These are phyloP conservation scores for Silurus aristotelis DNA, from an alignment of 2,797 vertebrate genomes.

Conservation along the genomic window DNA sequence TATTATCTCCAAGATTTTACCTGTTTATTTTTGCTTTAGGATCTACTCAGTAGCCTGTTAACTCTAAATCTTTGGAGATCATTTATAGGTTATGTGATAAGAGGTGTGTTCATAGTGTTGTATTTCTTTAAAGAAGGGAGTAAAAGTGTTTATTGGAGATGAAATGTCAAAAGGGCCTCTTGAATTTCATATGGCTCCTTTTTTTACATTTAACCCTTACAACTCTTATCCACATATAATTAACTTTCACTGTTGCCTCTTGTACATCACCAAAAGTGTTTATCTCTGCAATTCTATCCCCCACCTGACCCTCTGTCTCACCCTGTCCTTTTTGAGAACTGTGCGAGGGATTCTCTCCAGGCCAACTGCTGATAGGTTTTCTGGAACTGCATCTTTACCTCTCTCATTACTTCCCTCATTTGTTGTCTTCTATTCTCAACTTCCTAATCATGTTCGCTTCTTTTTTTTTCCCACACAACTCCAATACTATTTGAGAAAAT, in stretches of 20 bases:
- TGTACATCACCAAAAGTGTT: constrained; percentile 52
- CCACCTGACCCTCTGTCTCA: constrained; percentile 47
- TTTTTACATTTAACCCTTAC: background rate
- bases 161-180: constrained; percentile 56
- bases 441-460: background rate
- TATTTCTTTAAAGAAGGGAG: background rate
- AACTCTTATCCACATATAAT: constrained; percentile 42
- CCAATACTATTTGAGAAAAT: background rate
- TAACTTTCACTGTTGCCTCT: constrained; percentile 30
- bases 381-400: constrained; percentile 50
- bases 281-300: constrained; percentile 47
- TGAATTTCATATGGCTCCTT: constrained; percentile 45
- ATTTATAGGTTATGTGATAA: background rate
- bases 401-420: constrained; percentile 54
- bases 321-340: constrained; percentile 52
- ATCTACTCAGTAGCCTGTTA: background rate
- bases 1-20: background rate
- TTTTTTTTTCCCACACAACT: constrained; percentile 11
- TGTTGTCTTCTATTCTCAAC: background rate
- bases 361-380: constrained; percentile 59
- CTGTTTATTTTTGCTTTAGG: background rate
- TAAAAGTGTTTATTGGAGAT: constrained; percentile 28
- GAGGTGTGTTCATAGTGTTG: background rate
- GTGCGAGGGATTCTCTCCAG: constrained; percentile 61
- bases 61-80: background rate